These are phyloP conservation scores for Phaethornis superciliosus DNA, from an alignment of 2,113 vertebrate species.

Conservation along the genomic window DNA sequence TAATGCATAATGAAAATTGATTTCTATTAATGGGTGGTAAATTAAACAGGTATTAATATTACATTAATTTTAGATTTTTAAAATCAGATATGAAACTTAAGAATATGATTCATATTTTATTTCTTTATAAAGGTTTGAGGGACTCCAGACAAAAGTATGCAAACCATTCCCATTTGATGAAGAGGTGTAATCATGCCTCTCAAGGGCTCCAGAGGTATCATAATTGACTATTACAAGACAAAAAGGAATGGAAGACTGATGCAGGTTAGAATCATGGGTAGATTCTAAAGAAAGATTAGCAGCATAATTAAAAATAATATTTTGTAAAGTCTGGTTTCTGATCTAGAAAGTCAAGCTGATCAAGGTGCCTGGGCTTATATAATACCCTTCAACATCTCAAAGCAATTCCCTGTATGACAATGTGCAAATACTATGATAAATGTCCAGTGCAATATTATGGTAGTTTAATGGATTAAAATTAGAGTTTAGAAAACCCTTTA, in stretches of 20 bases:
- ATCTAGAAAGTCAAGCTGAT: neutral
- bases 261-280: neutral
- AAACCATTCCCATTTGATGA: neutral
- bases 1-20: constrained; percentile 40
- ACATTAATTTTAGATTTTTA: constrained; percentile 7
- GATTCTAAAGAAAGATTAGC: neutral
- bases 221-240: neutral
- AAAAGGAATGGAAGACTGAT: neutral
- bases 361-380: neutral
- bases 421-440: neutral
- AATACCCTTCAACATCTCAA: neutral
- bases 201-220: neutral
- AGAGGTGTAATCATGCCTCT: neutral
- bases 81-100: neutral
- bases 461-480: neutral
- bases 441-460: neutral
- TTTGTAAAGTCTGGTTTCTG: neutral
- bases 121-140: neutral
- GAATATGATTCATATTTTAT: neutral
- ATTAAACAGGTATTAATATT: constrained; percentile 14
- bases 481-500: neutral
- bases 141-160: neutral
- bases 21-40: constrained; percentile 47
- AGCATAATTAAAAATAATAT: neutral
- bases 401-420: neutral